Evolutionary conservation across 2,797 vertebrate genomes (phyloP).

Genomic region (Pangasius krempfi): DNA sequence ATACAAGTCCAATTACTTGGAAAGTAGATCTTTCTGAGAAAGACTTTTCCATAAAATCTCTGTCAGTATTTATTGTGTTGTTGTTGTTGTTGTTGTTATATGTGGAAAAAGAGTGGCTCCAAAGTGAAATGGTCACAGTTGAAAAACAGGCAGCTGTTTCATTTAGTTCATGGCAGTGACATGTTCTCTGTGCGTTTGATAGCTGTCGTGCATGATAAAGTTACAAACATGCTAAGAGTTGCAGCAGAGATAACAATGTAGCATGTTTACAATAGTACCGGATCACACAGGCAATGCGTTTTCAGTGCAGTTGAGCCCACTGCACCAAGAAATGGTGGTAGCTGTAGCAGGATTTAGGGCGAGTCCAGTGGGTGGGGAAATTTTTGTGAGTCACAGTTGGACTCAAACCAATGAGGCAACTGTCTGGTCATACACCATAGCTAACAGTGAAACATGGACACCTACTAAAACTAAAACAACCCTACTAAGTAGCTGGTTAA

Average conservation of each 20-base stretch:
- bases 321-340: background rate
- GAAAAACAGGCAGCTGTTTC: background rate
- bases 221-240: background rate
- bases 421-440: background rate
- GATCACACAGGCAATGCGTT: background rate
- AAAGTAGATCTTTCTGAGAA: background rate
- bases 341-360: background rate
- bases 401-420: too few relatives aligned
- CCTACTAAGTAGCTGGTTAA: background rate
- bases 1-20: background rate
- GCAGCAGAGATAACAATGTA: background rate
- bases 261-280: background rate
- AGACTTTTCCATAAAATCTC: background rate
- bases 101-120: background rate
- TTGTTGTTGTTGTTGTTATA: background rate
- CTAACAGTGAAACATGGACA: background rate
- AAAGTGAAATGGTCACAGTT: background rate
- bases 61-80: background rate
- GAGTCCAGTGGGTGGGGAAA: background rate
- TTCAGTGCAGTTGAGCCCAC: background rate
- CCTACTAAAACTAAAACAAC: too few relatives aligned
- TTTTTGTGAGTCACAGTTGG: too few relatives aligned
- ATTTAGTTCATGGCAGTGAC: background rate
- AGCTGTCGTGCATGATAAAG: background rate
- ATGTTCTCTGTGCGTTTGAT: background rate